Percentiles rank a stretch among this genome's conserved stretches.
Evolutionary conservation across 1,140 invertebrate species (phyloP).

Genomic region (Papilio aristodemus): DNA sequence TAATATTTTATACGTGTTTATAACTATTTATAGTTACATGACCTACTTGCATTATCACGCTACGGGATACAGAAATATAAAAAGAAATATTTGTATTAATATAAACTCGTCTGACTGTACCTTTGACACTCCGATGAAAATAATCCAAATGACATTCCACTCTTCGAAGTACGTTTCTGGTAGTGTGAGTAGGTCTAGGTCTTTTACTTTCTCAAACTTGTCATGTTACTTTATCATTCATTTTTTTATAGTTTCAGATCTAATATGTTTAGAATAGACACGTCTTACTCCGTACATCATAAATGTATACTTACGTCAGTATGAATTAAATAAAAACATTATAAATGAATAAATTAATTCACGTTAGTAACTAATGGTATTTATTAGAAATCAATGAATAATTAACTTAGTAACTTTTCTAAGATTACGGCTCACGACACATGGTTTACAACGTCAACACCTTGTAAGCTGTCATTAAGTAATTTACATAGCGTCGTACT

Average conservation of each 20-base stretch:
- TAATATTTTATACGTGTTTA: background rate
- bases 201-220: too few species aligned
- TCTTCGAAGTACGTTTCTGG: too few species aligned
- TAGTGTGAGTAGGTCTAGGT: too few species aligned
- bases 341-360: background rate
- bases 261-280: too few species aligned
- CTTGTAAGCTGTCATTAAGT: constrained; percentile 16
- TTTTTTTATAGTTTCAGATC: too few species aligned
- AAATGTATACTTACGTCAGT: background rate
- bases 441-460: constrained; percentile 19
- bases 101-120: too few species aligned
- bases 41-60: background rate
- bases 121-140: too few species aligned
- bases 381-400: constrained; percentile 5
- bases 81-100: background rate
- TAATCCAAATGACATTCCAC: too few species aligned
- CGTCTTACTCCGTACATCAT: too few species aligned
- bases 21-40: background rate
- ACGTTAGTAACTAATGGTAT: background rate
- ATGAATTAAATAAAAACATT: background rate
- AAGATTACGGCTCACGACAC: background rate
- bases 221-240: too few species aligned
- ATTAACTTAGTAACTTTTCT: constrained; percentile 1
- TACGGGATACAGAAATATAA: background rate
- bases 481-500: constrained; percentile 1